phyloP scores from a whole-genome alignment of 2,888 invertebrate species.

The Philopedon plagiatum region DNA sequence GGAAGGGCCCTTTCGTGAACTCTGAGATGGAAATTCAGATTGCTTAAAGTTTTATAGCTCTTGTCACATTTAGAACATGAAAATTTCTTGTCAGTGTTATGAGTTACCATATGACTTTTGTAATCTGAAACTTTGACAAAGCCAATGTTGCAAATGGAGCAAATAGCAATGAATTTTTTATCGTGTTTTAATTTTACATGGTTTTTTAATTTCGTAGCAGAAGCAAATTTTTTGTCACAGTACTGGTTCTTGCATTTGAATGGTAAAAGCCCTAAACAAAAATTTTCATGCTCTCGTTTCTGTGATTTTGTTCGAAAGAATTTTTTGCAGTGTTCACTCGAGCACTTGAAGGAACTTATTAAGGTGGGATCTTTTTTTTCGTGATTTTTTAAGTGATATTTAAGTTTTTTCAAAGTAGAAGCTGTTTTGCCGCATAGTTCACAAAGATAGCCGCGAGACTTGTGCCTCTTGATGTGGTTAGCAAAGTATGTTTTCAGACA shows the following conservation, averaged over 20 bases:
- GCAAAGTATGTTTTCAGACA: constrained; percentile 59
- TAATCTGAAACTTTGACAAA: constrained; percentile 66
- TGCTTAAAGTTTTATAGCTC: constrained; percentile 66
- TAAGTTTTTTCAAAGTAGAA: constrained; percentile 54
- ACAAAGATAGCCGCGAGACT: constrained; percentile 61
- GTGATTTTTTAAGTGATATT: constrained; percentile 48
- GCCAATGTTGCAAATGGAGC: constrained; percentile 66
- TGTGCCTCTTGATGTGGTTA: constrained; percentile 62
- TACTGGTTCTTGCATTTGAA: constrained; percentile 60
- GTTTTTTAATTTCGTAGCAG: constrained; percentile 64
- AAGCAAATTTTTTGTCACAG: constrained; percentile 65
- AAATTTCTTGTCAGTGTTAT: constrained; percentile 66
- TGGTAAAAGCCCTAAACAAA: constrained; percentile 63
- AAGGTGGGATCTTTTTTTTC: constrained; percentile 11
- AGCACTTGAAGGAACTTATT: constrained; percentile 60
- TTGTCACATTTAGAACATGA: constrained; percentile 64
- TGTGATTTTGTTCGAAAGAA: constrained; percentile 63
- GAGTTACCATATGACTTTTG: constrained; percentile 66
- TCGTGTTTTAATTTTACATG: constrained; percentile 66
- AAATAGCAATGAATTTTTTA: constrained; percentile 66
- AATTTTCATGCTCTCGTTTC: constrained; percentile 64
- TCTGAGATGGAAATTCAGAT: constrained; percentile 67
- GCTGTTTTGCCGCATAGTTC: constrained; percentile 62
- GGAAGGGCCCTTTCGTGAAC: constrained; percentile 63
- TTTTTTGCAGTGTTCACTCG: constrained; percentile 62